Base-by-base conservation (phyloP, 2,888 invertebrate species). In the Drosophila histrio region DNA sequence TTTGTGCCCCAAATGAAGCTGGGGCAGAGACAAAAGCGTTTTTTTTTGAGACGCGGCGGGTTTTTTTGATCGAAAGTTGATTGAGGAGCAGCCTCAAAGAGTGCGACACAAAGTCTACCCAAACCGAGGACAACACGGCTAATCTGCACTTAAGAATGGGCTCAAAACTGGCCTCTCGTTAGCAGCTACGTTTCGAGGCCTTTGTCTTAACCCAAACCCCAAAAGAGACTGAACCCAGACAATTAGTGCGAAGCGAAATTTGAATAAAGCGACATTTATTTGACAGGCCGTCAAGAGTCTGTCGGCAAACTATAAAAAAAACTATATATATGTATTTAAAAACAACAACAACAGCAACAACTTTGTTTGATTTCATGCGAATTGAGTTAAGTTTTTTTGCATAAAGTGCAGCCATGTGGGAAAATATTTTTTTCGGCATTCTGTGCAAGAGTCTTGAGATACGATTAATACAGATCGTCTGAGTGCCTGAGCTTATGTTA, bases 181-280 rank as follows among this genome's bases (percentile, higher is more conserved):
- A 80, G 87, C 77, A 62, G 43, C 70, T 11, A 34, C 9, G 46
- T 52, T 57, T 62, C 49, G 67, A 54, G 49, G 66, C 72, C 65
- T 86, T 86, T 82, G 87, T 82, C 84, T 83, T 84, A 80, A 43
- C 44, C 50, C 38, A 39, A 36, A 41, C 34, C 22, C 47, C 30
- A 11, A 52, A 59, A 52, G 13, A 26, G 26, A 34, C 15, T 3
- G 32, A 44, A 26, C 30, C 19, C 22, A 64, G 88, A 87, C 87
- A 87, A 87, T 87, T 89, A 89, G 82, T 82, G 81, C 83, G 87
- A 75, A 82, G 76, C 70, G 89, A 88, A 89, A 88, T 89, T 82
- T 86, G 89, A 89, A 89, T 89, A 89, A 87, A 89, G 88, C 89
- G 89, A 89, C 88, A 86, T 87, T 88, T 87, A 87, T 89, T 89